Base-by-base conservation (phyloP, 2,797 vertebrate species). In the Chiroxiphia lanceolata region DNA sequence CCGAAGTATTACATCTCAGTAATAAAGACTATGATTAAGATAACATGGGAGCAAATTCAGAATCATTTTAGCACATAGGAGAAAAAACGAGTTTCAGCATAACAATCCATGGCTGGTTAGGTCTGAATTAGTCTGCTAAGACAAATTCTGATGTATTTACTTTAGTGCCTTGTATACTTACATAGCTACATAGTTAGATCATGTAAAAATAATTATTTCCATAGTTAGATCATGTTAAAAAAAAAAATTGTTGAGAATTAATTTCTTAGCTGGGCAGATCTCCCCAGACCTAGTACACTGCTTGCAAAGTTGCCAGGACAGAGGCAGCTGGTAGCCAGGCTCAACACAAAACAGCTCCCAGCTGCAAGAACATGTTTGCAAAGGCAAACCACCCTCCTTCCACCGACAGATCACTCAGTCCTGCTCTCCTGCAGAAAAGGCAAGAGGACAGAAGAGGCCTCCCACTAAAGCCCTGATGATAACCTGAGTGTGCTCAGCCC, bases 391-490 rank as follows among this genome's bases (percentile, higher is more conserved):
- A 34, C 0, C 3, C 34, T 69, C 44, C 64, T 69, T 23, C 21
- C 34, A 34, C 29, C 0, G 0, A 27, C n/a, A 51, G 25, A 29
- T 5, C 6, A 7, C 42, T 63, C 33, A 29, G 40, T 3, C 50
- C 33, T 40, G 48, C 53, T 21, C 23, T 63, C 42, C 29, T 26
- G 23, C 54, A 60, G 53, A 47, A 67, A 53, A 53, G n/a, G 38
- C 44, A 77, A 14, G 10, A 15, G 27, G 23, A 12, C 16, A 53
- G 26, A 13, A 17, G 7, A 77, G 34, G 33, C 14, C 26, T 12
- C 45, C 15, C 6, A 2, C 9, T 23, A 27, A 56, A 47, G 54
- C 54, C 25, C 13, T 10, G 17, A 29, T 2, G 38, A 21, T 2
- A 51, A 33, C 19, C 17, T 25, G 13, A 36, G 33, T 10, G 33